phyloP scores from a whole-genome alignment of 2,888 invertebrate genomes.

The Drosophila leonis region DNA sequence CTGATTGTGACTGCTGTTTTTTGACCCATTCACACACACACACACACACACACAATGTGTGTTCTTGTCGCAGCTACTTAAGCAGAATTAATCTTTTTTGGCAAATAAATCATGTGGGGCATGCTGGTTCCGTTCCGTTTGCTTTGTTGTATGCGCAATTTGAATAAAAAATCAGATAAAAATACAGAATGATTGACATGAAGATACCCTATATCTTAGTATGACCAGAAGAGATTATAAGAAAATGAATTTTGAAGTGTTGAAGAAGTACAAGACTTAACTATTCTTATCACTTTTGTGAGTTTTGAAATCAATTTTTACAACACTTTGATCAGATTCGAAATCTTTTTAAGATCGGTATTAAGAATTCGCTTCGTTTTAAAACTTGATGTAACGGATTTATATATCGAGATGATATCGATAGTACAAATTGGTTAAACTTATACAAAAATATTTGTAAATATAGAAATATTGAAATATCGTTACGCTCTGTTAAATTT shows the following conservation, averaged over 20 bases:
- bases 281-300: neutral
- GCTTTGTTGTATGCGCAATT: conserved; percentile 58
- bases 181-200: neutral
- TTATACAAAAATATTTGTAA: neutral
- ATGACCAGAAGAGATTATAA: neutral
- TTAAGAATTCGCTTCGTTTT: too few species aligned
- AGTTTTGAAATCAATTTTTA: neutral
- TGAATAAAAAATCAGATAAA: conserved; percentile 49
- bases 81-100: conserved; percentile 54
- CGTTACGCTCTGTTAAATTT: neutral
- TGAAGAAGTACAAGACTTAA: neutral
- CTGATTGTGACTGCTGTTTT: conserved; percentile 61
- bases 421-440: too few species aligned
- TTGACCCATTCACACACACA: conserved; percentile 60
- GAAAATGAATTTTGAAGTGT: neutral
- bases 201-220: neutral
- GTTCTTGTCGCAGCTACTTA: conserved; percentile 52
- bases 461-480: neutral
- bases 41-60: conserved; percentile 19
- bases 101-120: conserved; percentile 71
- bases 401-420: too few species aligned
- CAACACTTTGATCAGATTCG: neutral
- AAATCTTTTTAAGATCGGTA: neutral
- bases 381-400: too few species aligned
- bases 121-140: conserved; percentile 56